Evolutionary conservation across 2,113 vertebrate genomes (phyloP).

Genomic region (Psettodes erumei): DNA sequence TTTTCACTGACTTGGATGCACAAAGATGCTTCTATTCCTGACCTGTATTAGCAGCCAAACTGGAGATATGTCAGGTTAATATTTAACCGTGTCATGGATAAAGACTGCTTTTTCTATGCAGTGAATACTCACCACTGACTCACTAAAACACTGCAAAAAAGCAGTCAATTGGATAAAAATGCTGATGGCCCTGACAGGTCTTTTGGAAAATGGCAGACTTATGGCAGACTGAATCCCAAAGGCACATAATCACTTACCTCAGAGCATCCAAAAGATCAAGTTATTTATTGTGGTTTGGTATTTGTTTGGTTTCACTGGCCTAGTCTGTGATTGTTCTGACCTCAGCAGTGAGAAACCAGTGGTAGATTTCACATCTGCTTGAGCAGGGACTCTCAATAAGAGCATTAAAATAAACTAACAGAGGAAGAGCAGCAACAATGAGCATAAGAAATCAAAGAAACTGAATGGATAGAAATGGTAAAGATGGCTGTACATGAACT

Average conservation of each 20-base stretch:
- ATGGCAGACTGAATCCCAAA: conserved; percentile 87
- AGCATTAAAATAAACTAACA: not conserved
- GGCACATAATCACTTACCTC: conserved; percentile 94
- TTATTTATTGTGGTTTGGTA: conserved; percentile 58
- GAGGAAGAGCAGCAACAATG: not conserved
- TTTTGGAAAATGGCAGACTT: conserved; percentile 14
- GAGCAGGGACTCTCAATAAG: conserved; percentile 75
- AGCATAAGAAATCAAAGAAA: conserved; percentile 16
- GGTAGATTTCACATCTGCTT: conserved; percentile 82
- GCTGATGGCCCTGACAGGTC: not conserved
- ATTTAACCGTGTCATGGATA: not conserved
- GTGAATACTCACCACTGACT: conserved; percentile 9
- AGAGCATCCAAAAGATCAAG: conserved; percentile 77
- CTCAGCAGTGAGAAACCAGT: conserved; percentile 65
- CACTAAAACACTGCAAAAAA: not conserved
- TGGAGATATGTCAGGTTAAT: conserved; percentile 15
- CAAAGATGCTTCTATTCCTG: conserved; percentile 21
- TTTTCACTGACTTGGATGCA: not conserved
- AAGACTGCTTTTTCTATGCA: not conserved
- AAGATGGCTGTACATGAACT: conserved; percentile 3
- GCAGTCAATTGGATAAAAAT: not conserved
- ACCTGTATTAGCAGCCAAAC: conserved; percentile 11
- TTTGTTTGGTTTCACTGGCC: conserved; percentile 83
- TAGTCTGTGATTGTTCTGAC: conserved; percentile 86
- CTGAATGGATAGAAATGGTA: conserved; percentile 12